Evolutionary conservation across 53 echinoderm and acorn worm genomes (phyloP), one percentile per base, ranked within the genome.

Genomic region (Zoroaster sp.): DNA sequence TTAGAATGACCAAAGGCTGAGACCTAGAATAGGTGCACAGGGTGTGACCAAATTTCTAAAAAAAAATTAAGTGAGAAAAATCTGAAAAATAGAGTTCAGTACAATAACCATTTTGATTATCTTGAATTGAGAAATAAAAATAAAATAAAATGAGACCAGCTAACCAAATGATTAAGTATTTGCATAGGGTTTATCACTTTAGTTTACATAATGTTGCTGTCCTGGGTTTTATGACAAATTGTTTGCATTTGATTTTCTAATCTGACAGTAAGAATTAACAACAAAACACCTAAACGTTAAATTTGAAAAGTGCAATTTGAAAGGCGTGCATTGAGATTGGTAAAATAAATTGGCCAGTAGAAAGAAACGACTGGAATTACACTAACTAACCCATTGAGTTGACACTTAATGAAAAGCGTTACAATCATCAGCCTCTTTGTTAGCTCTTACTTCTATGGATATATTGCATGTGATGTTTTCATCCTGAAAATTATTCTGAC

Each of bases 271-370:
- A 25, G 11, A 59, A 59, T 59, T 59, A 10, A 59, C 21, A 59
- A 25, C n/a, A 59, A 59, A 59, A 23, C n/a, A 59, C 21, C 21
- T 6, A 23, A 55, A 3, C n/a, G 28, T 21, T 25, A 59, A 10
- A 59, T 59, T 25, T 55, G 59, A 55, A 47, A 75, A 40, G 80
- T 80, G 80, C 80, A 81, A 81, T 66, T 54, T 25, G 40, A 78
- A 78, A 81, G 67, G 67, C 15, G 81, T 81, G 81, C 81, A 81
- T 67, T 81, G 67, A 81, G 32, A 38, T 35, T 53, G 33, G 17
- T 21, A 59, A 25, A 59, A 47, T 13, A 59, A 59, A 59, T 59
- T 51, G 11, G 28, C 28, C 21, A 21, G 21, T 11, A 54, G 8
- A 54, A 0, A 54, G 21, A 54, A 20, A 28, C 25, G 2, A 21